Base-by-base conservation (phyloP, 2,113 vertebrate species). In the Rhegmatorhina hoffmannsi region DNA sequence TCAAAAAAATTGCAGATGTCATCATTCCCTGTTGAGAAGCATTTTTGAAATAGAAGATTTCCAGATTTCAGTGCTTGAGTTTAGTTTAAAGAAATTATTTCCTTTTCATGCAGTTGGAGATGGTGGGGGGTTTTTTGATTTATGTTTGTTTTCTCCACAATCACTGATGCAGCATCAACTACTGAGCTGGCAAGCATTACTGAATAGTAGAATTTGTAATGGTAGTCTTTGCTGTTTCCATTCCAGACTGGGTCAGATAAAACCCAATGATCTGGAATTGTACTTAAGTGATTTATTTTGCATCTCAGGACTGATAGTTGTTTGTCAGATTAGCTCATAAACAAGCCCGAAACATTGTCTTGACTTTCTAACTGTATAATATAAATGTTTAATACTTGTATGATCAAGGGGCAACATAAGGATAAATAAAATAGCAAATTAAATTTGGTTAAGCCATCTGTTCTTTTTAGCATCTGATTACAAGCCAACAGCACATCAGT, bases 401-500 rank as follows among this genome's bases (percentile, higher is more conserved):
- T 95, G 91, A 90, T 85, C 92, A 94, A 90, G 53, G 70, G 44
- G 52, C 46, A 96, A 73, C 79, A 55, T 94, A 94, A 96, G 53
- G 92, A 95, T 97, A 96, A 97, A 97, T 92, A 88, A 97, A 96
- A 94, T 11, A 96, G 68, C 84, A 97, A 97, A 97, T 98, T 95
- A 95, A 94, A 97, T 97, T 96, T 95, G 70, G 59, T 92, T 96
- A 93, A 91, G 87, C 95, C 97, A 97, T 97, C 97, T 98, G 96
- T 80, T 97, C 93, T 90, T 88, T 97, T 91, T 69, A 47, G 93
- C 84, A 82, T 90, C 85, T 95, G 95, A 94, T 87, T 96, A 84
- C 33, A 87, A 96, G 96, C 82, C 94, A 95, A 76, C 16, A 95
- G 76, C 76, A 93, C 59, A 86, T 90, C 60, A 94, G 72, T 58